Conservation (phyloP, 2,888 invertebrate genomes). For the Plutella xylostella region DNA sequence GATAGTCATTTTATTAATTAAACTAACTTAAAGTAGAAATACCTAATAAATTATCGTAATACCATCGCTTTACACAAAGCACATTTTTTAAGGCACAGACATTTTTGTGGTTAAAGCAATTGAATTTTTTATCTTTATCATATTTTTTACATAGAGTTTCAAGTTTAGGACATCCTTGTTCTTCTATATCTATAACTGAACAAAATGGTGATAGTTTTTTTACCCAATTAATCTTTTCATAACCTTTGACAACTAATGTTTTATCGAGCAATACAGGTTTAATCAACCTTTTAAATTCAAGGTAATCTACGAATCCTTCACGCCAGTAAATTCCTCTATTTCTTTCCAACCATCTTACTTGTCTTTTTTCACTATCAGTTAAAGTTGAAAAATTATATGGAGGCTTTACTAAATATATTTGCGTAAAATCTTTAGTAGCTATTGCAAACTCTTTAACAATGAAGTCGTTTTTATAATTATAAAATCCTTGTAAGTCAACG, state of each 20-base stretch:
- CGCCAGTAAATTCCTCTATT: slow-evolving; percentile 2
- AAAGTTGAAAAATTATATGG: neutral
- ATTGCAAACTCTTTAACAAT: neutral
- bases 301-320: neutral
- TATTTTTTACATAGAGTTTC: neutral
- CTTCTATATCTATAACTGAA: neutral
- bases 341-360: neutral
- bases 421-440: neutral
- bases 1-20: too few relatives aligned
- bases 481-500: neutral
- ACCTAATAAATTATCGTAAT: neutral
- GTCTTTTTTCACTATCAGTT: neutral
- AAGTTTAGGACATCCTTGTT: slow-evolving; percentile 2
- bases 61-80: slow-evolving; percentile 1
- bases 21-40: neutral
- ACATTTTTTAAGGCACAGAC: neutral
- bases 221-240: neutral
- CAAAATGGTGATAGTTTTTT: neutral
- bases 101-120: slow-evolving; percentile 1
- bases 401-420: neutral
- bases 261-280: neutral
- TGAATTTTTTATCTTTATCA: neutral
- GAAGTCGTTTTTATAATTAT: neutral
- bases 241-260: neutral
- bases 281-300: slow-evolving; percentile 1